These are phyloP conservation scores for Drosophila mercatorum DNA, from an alignment of 2,888 invertebrate genomes.

Conservation along the genomic window DNA sequence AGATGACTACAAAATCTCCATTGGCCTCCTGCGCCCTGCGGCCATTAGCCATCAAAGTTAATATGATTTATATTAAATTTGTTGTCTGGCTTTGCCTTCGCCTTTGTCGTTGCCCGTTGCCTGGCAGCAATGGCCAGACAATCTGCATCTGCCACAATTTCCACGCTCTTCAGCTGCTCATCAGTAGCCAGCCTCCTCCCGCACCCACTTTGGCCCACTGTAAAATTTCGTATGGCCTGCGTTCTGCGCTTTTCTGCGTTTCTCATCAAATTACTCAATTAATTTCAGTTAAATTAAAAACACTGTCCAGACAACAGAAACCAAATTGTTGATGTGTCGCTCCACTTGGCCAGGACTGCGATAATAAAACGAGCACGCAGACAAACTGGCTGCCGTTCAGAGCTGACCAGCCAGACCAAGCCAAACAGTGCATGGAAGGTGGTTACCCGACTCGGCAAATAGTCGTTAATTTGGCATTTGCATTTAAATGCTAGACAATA, in stretches of 20 bases:
- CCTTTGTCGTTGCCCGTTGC: constrained; percentile 30
- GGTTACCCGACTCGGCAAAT: constrained; percentile 39
- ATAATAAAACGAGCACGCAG: constrained; percentile 1
- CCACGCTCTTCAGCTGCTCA: constrained; percentile 24
- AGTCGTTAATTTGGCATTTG: constrained; percentile 59
- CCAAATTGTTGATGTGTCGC: constrained; percentile 31
- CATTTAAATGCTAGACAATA: constrained; percentile 55
- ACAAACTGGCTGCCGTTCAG: background rate
- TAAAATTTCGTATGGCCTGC: constrained; percentile 59
- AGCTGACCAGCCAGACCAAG: background rate
- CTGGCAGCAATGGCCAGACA: constrained; percentile 52
- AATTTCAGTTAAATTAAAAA: constrained; percentile 69
- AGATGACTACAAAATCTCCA: constrained; percentile 49
- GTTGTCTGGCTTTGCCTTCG: constrained; percentile 50
- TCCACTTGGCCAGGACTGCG: constrained; percentile 9
- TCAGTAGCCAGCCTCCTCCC: constrained; percentile 1
- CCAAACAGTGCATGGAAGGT: constrained; percentile 15
- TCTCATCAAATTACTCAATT: constrained; percentile 76
- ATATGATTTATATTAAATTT: constrained; percentile 78
- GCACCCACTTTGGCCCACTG: constrained; percentile 24
- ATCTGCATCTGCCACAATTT: constrained; percentile 71
- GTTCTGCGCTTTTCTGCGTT: constrained; percentile 41
- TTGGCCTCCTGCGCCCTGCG: constrained; percentile 43
- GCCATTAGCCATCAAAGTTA: constrained; percentile 76
- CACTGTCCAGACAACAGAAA: constrained; percentile 30